A percentile compares a stretch with the other conserved stretches of the same genome.
phyloP scores from a whole-genome alignment of 2,797 vertebrate species.

The Acrossocheilus wenchowensis region DNA sequence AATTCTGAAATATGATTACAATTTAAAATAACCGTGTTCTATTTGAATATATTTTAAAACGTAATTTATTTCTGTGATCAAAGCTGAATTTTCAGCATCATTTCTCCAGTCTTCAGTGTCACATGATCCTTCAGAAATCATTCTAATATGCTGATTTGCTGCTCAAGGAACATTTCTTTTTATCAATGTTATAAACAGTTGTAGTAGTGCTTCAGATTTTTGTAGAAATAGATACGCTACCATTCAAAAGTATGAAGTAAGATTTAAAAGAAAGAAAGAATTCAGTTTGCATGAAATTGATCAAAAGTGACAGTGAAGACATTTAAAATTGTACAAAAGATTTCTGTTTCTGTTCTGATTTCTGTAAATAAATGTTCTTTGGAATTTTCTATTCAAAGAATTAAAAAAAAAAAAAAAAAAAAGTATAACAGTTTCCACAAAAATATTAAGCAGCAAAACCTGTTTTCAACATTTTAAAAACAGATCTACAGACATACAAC shows the following conservation, averaged over 20 bases:
- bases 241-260: neutral
- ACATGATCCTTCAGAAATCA: slow-evolving; percentile 9
- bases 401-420: too few species aligned
- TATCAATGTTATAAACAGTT: neutral
- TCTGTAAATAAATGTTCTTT: neutral
- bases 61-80: neutral
- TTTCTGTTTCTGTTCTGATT: neutral
- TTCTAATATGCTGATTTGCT: neutral
- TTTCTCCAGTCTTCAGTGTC: neutral
- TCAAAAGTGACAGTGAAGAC: neutral
- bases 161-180: neutral
- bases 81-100: neutral
- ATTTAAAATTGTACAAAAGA: neutral
- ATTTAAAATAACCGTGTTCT: neutral
- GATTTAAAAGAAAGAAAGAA: neutral
- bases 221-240: neutral
- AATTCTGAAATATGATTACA: neutral
- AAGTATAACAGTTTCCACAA: neutral
- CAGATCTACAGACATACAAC: too few species aligned
- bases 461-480: neutral
- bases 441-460: neutral
- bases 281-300: neutral
- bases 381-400: neutral
- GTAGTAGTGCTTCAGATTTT: neutral
- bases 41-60: neutral